Evolutionary conservation across 2,113 vertebrate species (phyloP), one percentile per base, ranked within the genome.

Genomic region (Microcebus griseorufus): DNA sequence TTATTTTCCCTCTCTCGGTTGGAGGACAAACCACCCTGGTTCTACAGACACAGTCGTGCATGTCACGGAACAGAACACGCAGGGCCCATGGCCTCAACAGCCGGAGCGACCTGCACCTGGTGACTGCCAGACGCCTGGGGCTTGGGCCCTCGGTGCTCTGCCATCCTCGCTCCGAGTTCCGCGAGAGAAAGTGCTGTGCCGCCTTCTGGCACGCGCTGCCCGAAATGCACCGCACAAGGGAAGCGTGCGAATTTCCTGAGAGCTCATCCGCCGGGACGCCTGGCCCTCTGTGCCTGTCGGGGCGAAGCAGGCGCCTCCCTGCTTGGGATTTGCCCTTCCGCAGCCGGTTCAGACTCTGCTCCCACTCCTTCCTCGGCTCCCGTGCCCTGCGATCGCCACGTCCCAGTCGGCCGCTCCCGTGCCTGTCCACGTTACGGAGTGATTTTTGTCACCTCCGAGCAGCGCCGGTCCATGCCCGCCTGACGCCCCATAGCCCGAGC

Each of bases 151-250:
- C 22, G 3, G 0, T 2, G 17, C 64, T 27, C 39, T 2, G n/a
- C 27, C 65, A 14, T 9, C 48, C 6, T 48, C 18, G 67, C 67
- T 69, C 6, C 34, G 25, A 10, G 12, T 69, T 65, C 32, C 5
- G 23, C 13, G 37, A 73, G 69, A 39, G 64, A 34, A 48, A 27
- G 1, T 2, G 42, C 58, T 14, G 0, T 4, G 39, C 8, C 2
- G 0, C 6, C 10, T 16, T 37, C 16, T 4, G 4, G 18, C 0
- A 0, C 64, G 55, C 32, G 27, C 29, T 2, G 2, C 73, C 17
- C 3, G n/a, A 65, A 1, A 20, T 27, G 2, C 3, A 18, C 2
- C 4, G 10, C 4, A 12, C 64, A 27, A 1, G 8, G 12, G 1
- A 9, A 5, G 20, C 6, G 3, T 3, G 27, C 2, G 20, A 9